phyloP scores from a whole-genome alignment of 2,888 invertebrate species.

The Ceriagrion tenellum region DNA sequence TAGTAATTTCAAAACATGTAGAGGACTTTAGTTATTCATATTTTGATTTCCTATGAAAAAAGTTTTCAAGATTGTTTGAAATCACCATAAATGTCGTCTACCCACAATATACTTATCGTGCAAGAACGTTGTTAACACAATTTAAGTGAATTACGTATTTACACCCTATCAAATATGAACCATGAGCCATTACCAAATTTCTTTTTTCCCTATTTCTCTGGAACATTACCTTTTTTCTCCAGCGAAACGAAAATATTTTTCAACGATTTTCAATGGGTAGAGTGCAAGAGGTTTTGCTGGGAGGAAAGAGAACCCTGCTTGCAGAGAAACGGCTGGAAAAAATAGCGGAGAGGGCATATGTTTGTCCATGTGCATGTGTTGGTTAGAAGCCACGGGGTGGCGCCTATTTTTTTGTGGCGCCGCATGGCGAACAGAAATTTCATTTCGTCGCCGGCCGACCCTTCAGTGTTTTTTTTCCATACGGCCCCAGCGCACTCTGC shows the following conservation, averaged over 20 bases:
- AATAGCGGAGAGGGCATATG: neutral
- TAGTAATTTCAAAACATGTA: too few relatives aligned
- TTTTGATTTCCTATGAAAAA: too few relatives aligned
- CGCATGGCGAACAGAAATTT: slow-evolving; percentile 32
- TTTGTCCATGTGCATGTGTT: neutral
- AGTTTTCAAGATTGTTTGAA: too few relatives aligned
- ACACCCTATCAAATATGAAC: too few relatives aligned
- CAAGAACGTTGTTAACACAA: too few relatives aligned
- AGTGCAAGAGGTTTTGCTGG: neutral
- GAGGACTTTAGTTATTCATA: too few relatives aligned
- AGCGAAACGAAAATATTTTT: neutral
- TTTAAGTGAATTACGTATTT: too few relatives aligned
- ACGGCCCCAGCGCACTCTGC: neutral
- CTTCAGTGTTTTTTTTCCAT: neutral
- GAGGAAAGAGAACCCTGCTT: neutral
- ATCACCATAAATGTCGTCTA: too few relatives aligned
- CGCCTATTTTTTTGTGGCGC: slow-evolving; percentile 21
- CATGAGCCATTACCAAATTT: too few relatives aligned
- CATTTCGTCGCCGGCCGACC: neutral
- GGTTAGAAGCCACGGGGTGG: slow-evolving; percentile 10
- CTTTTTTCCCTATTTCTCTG: neutral
- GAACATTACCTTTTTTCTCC: neutral
- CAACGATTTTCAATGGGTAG: neutral
- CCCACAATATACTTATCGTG: too few relatives aligned
- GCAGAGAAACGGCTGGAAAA: neutral